phyloP scores from a whole-genome alignment of 2,113 vertebrate species.

The Sakesphorus luctuosus region DNA sequence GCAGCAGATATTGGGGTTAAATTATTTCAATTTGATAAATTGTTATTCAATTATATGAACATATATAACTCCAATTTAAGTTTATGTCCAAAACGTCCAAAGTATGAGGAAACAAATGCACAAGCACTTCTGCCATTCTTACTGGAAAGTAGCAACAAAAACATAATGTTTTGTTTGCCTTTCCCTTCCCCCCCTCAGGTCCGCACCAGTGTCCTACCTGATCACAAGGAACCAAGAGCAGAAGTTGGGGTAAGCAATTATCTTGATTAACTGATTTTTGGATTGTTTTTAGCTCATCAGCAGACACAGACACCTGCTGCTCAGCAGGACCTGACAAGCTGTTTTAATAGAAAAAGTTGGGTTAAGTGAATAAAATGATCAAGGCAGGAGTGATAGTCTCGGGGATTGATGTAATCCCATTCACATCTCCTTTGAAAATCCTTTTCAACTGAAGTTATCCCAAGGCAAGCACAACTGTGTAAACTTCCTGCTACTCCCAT shows the following conservation, averaged over 20 bases:
- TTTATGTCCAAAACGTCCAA: not conserved
- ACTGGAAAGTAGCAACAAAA: not conserved
- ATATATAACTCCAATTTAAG: not conserved
- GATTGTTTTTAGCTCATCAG: not conserved
- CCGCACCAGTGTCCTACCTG: slow-evolving; percentile 69
- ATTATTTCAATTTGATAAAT: not conserved
- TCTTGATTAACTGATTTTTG: not conserved
- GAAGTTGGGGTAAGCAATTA: slow-evolving; percentile 77
- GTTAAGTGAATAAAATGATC: not conserved
- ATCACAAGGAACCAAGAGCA: slow-evolving; percentile 75
- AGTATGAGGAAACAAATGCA: not conserved
- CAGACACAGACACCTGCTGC: not conserved
- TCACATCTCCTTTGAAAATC: not conserved
- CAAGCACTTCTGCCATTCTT: not conserved
- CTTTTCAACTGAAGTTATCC: not conserved
- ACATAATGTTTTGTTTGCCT: not conserved
- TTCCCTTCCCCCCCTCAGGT: slow-evolving; percentile 55
- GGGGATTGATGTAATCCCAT: not conserved
- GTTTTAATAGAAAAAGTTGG: not conserved
- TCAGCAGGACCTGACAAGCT: not conserved
- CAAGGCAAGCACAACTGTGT: not conserved
- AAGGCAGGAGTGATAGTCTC: not conserved
- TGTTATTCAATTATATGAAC: not conserved
- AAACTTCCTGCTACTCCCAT: not conserved
- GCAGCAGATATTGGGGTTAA: not conserved